Percentiles rank a stretch among this genome's conserved stretches.
Conservation (phyloP, 2,888 invertebrate genomes). For the Acronicta aceris region DNA sequence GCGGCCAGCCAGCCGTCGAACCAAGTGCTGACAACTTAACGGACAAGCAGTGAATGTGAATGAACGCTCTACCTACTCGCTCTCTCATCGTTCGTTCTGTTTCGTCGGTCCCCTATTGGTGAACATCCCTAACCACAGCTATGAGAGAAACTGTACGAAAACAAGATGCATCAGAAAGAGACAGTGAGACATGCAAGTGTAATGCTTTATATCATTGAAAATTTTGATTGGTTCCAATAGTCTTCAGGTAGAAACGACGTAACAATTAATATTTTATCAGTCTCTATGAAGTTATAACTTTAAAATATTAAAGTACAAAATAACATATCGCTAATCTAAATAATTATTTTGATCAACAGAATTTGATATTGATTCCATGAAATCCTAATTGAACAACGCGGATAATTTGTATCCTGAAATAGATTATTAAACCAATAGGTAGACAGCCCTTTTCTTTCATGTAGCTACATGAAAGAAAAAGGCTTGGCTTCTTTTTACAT, state of each 20-base stretch:
- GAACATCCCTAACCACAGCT: conserved; percentile 38
- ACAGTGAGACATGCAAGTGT: conserved; percentile 13
- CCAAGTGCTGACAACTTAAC: conserved; percentile 57
- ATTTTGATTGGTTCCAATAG: conserved; percentile 21
- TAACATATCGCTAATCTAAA: neutral
- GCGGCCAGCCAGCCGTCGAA: conserved; percentile 58
- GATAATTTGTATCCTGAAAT: too few species aligned
- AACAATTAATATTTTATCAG: conserved; percentile 6
- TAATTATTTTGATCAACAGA: too few species aligned
- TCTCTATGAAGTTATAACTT: neutral
- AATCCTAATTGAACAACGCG: too few species aligned
- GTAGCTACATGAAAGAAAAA: too few species aligned
- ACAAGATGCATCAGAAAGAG: conserved; percentile 30
- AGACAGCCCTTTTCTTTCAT: too few species aligned
- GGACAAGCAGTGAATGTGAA: conserved; percentile 44
- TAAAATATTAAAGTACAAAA: neutral
- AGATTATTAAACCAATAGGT: too few species aligned
- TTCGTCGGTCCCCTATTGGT: conserved; percentile 18
- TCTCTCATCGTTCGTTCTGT: conserved; percentile 27
- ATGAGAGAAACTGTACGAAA: conserved; percentile 12
- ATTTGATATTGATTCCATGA: too few species aligned
- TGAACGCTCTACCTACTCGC: conserved; percentile 22
- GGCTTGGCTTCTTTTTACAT: too few species aligned
- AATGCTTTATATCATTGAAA: neutral
- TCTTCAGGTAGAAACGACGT: conserved; percentile 5